These are phyloP conservation scores for Cirrhinus mrigala DNA, from an alignment of 2,797 vertebrate species.

Conservation along the genomic window DNA sequence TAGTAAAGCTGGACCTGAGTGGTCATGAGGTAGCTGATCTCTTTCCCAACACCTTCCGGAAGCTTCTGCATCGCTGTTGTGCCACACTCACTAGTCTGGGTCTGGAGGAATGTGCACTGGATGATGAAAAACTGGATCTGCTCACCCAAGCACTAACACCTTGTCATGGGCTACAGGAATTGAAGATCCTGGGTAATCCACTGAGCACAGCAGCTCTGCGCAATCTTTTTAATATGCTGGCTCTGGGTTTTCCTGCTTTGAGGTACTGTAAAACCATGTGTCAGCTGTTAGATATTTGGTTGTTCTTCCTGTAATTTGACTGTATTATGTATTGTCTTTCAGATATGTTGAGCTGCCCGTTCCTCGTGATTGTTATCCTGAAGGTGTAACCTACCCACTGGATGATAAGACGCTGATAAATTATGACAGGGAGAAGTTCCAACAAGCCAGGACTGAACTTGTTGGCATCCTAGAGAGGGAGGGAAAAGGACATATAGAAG, in stretches of 20 bases:
- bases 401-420: conserved; percentile 80
- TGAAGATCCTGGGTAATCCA: conserved; percentile 92
- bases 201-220: conserved; percentile 81
- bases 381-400: conserved; percentile 84
- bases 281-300: not conserved
- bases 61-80: conserved; percentile 86
- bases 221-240: conserved; percentile 81
- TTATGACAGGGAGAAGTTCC: conserved; percentile 85
- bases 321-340: not conserved
- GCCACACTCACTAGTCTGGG: conserved; percentile 80
- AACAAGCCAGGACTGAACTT: conserved; percentile 79
- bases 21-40: conserved; percentile 84
- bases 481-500: conserved; percentile 81
- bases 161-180: conserved; percentile 83
- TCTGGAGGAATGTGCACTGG: conserved; percentile 90
- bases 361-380: conserved; percentile 90
- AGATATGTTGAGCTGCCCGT: conserved; percentile 88
- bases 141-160: conserved; percentile 77
- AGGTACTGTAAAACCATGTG: conserved; percentile 58
- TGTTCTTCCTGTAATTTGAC: not conserved
- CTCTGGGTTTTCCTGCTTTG: conserved; percentile 78
- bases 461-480: conserved; percentile 80
- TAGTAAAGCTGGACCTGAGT: conserved; percentile 90
- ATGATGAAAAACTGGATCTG: conserved; percentile 81
- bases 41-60: conserved; percentile 84